These are phyloP conservation scores for Lichenostomus cassidix DNA, from an alignment of 2,113 vertebrate genomes.

Conservation along the genomic window DNA sequence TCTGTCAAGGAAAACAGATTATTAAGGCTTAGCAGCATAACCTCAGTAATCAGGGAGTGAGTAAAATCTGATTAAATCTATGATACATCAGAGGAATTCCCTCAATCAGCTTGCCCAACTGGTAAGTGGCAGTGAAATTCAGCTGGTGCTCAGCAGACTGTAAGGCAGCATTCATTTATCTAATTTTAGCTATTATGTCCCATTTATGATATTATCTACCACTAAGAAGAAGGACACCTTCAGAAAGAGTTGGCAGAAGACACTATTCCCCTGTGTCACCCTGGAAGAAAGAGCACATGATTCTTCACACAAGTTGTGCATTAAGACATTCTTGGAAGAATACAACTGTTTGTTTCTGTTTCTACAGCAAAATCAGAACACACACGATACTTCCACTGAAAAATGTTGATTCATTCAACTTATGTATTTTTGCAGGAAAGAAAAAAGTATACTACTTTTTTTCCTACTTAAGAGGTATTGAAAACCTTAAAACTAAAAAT, in stretches of 20 bases:
- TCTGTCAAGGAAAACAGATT: neutral
- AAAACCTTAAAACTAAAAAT: neutral
- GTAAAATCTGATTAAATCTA: neutral
- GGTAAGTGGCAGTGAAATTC: neutral
- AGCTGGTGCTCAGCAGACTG: neutral
- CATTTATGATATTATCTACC: neutral
- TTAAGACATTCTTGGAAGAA: neutral
- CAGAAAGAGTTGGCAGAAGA: neutral
- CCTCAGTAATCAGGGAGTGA: neutral
- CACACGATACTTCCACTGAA: neutral
- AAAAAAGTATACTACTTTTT: neutral
- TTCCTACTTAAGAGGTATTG: neutral
- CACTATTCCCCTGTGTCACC: neutral
- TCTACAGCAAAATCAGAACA: neutral
- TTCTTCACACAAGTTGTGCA: neutral
- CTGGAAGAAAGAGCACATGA: neutral
- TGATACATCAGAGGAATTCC: neutral
- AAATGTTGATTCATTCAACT: neutral
- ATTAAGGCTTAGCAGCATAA: neutral
- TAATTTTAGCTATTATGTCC: rapidly evolving
- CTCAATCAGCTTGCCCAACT: neutral
- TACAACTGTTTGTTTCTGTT: neutral
- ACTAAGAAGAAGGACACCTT: neutral
- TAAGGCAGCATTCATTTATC: neutral
- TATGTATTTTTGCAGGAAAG: neutral